These are phyloP conservation scores for Sander lucioperca DNA, from an alignment of 2,113 vertebrate species.

Conservation along the genomic window DNA sequence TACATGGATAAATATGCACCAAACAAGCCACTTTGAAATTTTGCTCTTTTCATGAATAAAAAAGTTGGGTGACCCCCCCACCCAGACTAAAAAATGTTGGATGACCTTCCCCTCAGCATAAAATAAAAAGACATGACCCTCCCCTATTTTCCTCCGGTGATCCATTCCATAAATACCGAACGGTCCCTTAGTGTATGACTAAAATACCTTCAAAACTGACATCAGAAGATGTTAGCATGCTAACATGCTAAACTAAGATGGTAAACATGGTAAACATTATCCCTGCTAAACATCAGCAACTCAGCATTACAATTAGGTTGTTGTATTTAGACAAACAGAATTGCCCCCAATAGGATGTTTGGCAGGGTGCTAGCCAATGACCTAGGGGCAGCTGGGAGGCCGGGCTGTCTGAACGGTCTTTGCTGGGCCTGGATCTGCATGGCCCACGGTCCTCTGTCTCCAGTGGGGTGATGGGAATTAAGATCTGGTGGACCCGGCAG, in stretches of 20 bases:
- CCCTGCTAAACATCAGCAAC: background rate
- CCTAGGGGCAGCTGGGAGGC: constrained; percentile 49
- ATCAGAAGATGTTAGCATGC: background rate
- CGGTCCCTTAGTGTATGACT: background rate
- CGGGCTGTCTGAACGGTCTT: constrained; percentile 43
- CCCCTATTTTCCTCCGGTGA: no score
- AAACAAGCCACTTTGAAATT: no score
- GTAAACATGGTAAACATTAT: background rate
- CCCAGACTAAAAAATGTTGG: no score
- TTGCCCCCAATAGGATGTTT: constrained; percentile 41
- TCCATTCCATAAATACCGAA: no score
- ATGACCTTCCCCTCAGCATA: no score
- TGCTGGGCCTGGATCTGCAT: constrained; percentile 24
- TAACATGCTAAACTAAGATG: background rate
- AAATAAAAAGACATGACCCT: no score
- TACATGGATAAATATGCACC: no score
- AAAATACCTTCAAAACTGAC: background rate
- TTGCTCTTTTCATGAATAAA: no score
- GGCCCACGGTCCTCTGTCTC: constrained; percentile 43
- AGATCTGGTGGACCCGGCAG: constrained; percentile 62
- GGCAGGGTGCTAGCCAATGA: constrained; percentile 41
- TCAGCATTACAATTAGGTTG: background rate
- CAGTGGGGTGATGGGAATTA: constrained; percentile 60
- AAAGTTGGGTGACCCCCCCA: no score
- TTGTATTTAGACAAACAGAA: constrained; percentile 25